A percentile compares a stretch with the other conserved stretches of the same genome.
These are phyloP conservation scores for Siderastrea siderea DNA, from an alignment of 92 coral and sea anemone genomes.

Conservation along the genomic window DNA sequence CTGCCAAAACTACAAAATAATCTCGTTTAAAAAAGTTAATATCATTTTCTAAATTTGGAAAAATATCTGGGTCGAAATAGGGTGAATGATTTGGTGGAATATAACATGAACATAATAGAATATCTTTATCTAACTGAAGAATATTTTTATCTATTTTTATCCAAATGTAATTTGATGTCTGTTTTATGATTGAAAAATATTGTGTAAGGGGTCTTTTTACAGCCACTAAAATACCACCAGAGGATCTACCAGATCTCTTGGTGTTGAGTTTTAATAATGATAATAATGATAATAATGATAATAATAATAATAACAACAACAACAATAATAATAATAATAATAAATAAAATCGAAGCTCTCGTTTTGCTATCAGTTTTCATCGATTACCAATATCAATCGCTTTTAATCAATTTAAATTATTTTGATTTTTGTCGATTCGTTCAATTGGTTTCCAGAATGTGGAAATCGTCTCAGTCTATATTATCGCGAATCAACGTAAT, in stretches of 20 bases:
- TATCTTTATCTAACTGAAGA: conserved; percentile 18
- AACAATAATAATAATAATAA: too few relatives aligned
- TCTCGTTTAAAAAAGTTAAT: not conserved
- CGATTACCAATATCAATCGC: too few relatives aligned
- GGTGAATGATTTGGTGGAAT: conserved; percentile 34
- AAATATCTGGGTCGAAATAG: conserved; percentile 39
- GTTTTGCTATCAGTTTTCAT: too few relatives aligned
- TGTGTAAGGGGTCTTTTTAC: not conserved
- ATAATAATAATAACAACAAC: too few relatives aligned
- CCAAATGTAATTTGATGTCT: conserved; percentile 12
- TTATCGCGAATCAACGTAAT: too few relatives aligned
- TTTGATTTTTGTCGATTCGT: too few relatives aligned
- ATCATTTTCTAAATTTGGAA: conserved; percentile 19
- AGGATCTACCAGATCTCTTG: conserved; percentile 33
- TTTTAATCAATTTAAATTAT: too few relatives aligned
- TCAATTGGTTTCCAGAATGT: too few relatives aligned
- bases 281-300: too few relatives aligned
- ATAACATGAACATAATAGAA: conserved; percentile 31
- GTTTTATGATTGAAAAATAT: not conserved
- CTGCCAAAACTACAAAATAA: not conserved
- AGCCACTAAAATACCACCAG: conserved; percentile 42
- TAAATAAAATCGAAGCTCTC: too few relatives aligned
- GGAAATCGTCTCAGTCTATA: too few relatives aligned
- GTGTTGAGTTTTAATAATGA: conserved; percentile 5
- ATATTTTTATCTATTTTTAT: conserved; percentile 29